Percentiles rank a stretch among this genome's conserved stretches.
phyloP scores from a whole-genome alignment of 1,140 invertebrate species.

The Octopus sinensis region DNA sequence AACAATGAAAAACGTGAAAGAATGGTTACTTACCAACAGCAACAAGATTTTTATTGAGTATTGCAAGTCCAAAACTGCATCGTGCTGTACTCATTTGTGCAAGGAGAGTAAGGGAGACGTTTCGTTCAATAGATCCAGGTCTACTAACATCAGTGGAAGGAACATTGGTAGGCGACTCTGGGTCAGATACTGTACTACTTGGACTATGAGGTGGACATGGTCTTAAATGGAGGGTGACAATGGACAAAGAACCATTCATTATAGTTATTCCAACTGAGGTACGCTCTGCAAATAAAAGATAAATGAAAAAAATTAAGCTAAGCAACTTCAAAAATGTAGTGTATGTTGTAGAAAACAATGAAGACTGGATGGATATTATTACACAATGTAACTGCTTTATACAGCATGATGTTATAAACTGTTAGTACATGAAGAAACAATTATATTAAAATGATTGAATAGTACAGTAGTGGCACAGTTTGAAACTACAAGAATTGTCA shows the following conservation, averaged over 20 bases:
- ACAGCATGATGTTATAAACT: background rate
- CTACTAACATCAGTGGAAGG: background rate
- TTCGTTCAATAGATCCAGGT: constrained; percentile 59
- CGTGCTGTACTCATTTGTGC: constrained; percentile 69
- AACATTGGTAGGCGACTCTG: constrained; percentile 25
- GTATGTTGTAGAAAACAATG: background rate
- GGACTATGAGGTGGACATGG: constrained; percentile 52
- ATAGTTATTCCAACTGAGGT: constrained; percentile 60
- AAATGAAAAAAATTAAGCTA: too few species aligned
- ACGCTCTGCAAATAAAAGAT: constrained; percentile 26
- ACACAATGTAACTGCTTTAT: too few species aligned
- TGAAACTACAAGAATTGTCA: too few species aligned
- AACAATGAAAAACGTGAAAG: background rate
- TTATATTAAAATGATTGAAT: background rate
- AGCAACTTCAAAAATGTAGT: too few species aligned
- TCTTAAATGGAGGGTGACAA: constrained; percentile 64
- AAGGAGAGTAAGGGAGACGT: constrained; percentile 61
- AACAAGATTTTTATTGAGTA: constrained; percentile 68
- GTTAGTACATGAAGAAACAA: background rate
- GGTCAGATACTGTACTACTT: constrained; percentile 23
- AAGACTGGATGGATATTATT: background rate
- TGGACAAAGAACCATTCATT: constrained; percentile 65
- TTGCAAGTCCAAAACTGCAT: constrained; percentile 73
- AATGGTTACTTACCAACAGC: constrained; percentile 66
- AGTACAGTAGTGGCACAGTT: background rate